Evolutionary conservation across 53 echinoderm and acorn worm genomes (phyloP).

Genomic region (Mesocentrotus franciscanus): DNA sequence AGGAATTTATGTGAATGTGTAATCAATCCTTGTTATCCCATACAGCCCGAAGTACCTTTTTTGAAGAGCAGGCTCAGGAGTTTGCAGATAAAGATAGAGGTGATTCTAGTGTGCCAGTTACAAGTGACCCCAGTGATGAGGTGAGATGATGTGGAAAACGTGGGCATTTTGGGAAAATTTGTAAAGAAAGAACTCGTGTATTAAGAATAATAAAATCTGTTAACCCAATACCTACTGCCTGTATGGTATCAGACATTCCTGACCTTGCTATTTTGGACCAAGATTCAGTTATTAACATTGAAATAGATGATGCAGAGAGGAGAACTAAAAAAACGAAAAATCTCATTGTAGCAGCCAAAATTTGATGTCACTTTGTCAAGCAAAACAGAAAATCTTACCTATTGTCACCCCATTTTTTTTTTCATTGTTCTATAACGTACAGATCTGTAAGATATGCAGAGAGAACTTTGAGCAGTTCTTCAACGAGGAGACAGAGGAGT

Average conservation of each 20-base stretch:
- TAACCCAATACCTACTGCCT: too few species aligned
- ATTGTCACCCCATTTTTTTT: neutral
- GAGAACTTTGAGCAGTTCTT: slow-evolving; percentile 99
- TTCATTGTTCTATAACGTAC: neutral
- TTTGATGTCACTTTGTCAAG: neutral
- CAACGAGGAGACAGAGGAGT: slow-evolving; percentile 95
- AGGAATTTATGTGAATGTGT: too few species aligned
- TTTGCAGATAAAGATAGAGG: slow-evolving; percentile 54
- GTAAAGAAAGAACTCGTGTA: too few species aligned
- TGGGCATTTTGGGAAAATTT: too few species aligned
- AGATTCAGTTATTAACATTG: too few species aligned
- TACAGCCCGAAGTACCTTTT: slow-evolving; percentile 88
- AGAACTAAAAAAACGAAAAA: too few species aligned
- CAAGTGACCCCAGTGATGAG: slow-evolving; percentile 77
- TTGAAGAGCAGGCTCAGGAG: slow-evolving; percentile 85
- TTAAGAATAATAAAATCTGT: too few species aligned
- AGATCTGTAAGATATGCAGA: slow-evolving; percentile 93
- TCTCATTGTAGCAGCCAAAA: too few species aligned
- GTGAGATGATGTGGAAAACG: slow-evolving; percentile 48
- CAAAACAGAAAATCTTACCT: neutral
- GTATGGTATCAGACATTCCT: too few species aligned
- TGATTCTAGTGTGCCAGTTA: slow-evolving; percentile 80
- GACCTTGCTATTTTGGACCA: too few species aligned
- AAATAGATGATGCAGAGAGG: too few species aligned
- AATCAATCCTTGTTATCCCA: neutral